Evolutionary conservation across 2,113 vertebrate genomes (phyloP), one percentile per base, ranked within the genome.

Genomic region (Atractosteus spatula): DNA sequence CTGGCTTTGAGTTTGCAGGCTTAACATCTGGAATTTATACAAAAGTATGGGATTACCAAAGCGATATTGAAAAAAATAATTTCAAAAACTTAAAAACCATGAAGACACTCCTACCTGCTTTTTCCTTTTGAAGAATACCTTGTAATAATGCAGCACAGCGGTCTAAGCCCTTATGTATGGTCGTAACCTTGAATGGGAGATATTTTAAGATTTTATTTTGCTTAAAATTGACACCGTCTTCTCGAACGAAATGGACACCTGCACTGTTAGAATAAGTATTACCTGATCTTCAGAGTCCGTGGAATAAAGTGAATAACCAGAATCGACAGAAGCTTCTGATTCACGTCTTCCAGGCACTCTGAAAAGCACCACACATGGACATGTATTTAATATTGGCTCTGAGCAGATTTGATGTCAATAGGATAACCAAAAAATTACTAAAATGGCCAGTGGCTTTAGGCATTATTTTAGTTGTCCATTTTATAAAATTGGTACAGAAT

Each of bases 231-330:
- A 61, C 6, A 13, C 17, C 51, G 5, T 55, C 57, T 47, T 17
- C 62, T 2, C 42, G 5, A 2, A 5, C 51, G 6, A 43, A 62
- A 62, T 3, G 2, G 41, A 2, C 55, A 12, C 6, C 54, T 13
- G 6, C 7, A 8, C 10, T 72, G 3, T 3, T 4, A 11, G 29
- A 42, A 51, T 43, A 41, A 55, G 12, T n/a, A 42, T 81, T 86
- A 98, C 97, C 94, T 96, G 94, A 79, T 91, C 89, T 6, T 93
- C 93, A 10, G 92, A 93, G 71, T 95, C 95, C 43, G 90, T 89
- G 55, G 94, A 96, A 88, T 81, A 90, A 12, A 93, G 62, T 0
- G 90, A 93, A 76, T 84, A 90, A 8, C 90, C 85, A 55, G 90
- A 90, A 42, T 91, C 89, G 14, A 69, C 77, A 77, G 76, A 73